Base-by-base conservation (phyloP, 1,140 invertebrate genomes). In the Cydia splendana region DNA sequence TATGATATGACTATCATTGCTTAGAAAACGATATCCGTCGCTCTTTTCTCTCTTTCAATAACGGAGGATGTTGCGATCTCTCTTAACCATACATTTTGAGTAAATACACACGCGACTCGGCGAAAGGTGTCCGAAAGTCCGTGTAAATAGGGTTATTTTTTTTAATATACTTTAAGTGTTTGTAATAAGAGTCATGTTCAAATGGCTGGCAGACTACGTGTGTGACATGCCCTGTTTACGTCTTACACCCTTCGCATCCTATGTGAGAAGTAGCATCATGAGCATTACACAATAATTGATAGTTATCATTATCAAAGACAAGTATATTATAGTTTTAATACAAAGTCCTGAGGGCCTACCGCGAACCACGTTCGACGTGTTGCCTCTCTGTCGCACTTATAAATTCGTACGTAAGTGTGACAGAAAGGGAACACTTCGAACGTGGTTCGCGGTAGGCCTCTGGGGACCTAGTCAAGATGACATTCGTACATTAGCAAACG, bases 31-130 rank as follows among this genome's bases (percentile, higher is more conserved):
- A 57, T 57, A 57, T 57, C 53, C 53, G n/a, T 57, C 53, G 15
- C n/a, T 57, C n/a, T 57, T 18, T 57, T 18, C 15, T 18, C n/a
- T 2, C n/a, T 18, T 18, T 18, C 18, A 24, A 20, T 4, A 65
- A 30, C 65, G 12, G 10, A 69, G 30, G 30, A 69, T n/a, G 65
- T 34, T 34, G 28, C 20, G 65, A 69, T 69, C 28, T 69, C 65
- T 69, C 65, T 69, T 69, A 69, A 69, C 65, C 15, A 69, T n/a
- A 69, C 30, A 69, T 69, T 69, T 69, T 69, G 38, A 69, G 65
- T 34, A 42, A 69, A 69, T 34, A 34, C 18, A 28, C 30, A 15
- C 24, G 12, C 24, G 12, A 28, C 13, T 13, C 30, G 34, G 65
- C 65, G 65, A 69, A 69, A 69, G 65, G 65, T 69, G 65, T 30